Evolutionary conservation across 2,113 vertebrate genomes (phyloP).

Genomic region (Columba janthina): DNA sequence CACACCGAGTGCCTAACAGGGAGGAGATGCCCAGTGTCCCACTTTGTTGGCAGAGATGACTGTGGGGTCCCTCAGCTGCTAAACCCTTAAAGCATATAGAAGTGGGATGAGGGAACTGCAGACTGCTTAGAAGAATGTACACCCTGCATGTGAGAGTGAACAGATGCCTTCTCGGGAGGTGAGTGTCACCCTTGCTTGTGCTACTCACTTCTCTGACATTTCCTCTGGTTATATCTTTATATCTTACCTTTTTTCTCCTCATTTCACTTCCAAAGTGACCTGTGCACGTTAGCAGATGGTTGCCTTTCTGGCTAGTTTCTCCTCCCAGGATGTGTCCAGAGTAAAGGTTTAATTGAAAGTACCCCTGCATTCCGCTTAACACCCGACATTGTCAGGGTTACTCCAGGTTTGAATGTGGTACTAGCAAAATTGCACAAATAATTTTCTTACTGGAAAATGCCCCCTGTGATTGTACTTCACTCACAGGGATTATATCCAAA

Average conservation of each 20-base stretch:
- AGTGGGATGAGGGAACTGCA: not conserved
- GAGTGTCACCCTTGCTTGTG: constrained; percentile 22
- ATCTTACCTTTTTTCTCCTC: not conserved
- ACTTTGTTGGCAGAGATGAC: constrained; percentile 25
- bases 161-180: constrained; percentile 15
- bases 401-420: not conserved
- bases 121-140: not conserved
- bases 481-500: not conserved
- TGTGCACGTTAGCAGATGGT: not conserved
- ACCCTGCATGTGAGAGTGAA: not conserved
- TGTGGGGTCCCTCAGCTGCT: constrained; percentile 3
- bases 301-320: not conserved
- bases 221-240: constrained; percentile 19
- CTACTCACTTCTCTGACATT: constrained; percentile 5
- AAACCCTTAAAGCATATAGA: constrained; percentile 17
- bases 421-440: not conserved
- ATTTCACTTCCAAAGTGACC: constrained; percentile 28
- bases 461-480: not conserved
- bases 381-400: not conserved
- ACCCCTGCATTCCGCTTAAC: not conserved
- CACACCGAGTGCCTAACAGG: not conserved
- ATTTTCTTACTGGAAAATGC: constrained; percentile 7
- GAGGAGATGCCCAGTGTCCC: not conserved
- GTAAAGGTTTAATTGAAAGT: constrained; percentile 23
- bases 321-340: not conserved